phyloP scores from a whole-genome alignment of 2,797 vertebrate genomes.

The Acanthornis magna region DNA sequence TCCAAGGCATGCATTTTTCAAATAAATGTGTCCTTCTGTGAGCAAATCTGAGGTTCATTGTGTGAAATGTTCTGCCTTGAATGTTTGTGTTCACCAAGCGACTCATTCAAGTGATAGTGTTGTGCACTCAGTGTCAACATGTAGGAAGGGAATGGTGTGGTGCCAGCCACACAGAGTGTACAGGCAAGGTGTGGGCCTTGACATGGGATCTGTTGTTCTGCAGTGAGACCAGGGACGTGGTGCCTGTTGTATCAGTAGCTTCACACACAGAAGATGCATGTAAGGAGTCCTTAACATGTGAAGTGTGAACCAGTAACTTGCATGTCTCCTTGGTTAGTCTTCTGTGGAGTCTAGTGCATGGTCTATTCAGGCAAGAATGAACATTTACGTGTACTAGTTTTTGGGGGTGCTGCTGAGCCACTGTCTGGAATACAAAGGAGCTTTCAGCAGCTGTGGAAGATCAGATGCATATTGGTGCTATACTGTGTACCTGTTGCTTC shows the following conservation, averaged over 20 bases:
- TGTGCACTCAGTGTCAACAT: background rate
- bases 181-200: background rate
- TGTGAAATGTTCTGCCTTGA: background rate
- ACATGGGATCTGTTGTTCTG: rapidly evolving
- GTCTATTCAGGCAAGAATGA: background rate
- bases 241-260: background rate
- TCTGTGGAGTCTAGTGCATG: background rate
- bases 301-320: background rate
- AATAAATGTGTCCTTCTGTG: background rate
- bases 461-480: rapidly evolving
- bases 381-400: background rate
- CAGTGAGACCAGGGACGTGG: rapidly evolving
- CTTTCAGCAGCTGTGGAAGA: background rate
- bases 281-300: background rate
- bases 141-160: too few species aligned
- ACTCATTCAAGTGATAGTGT: rapidly evolving
- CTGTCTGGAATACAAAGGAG: background rate
- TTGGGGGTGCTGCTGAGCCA: background rate
- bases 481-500: background rate
- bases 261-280: background rate
- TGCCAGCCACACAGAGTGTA: background rate
- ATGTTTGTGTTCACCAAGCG: background rate
- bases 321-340: background rate
- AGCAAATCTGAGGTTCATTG: background rate
- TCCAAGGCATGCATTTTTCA: background rate